These are phyloP conservation scores for Tolypeutes matacus DNA, from an alignment of 2,797 vertebrate species.

Conservation along the genomic window DNA sequence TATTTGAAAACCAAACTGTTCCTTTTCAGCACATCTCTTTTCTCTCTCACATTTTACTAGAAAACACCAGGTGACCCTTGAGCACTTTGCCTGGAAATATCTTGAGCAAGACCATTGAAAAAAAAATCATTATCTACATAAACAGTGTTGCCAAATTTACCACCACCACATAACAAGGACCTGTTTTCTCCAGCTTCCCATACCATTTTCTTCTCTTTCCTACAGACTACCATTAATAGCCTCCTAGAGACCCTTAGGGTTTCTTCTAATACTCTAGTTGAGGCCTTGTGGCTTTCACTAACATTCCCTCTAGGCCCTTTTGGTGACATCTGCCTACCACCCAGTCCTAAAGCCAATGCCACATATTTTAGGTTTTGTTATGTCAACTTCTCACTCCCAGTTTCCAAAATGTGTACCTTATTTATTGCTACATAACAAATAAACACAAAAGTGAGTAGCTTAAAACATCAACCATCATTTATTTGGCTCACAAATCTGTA, in stretches of 20 bases:
- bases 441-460: conserved; percentile 10
- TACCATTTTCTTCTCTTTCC: neutral
- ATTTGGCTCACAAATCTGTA: conserved; percentile 58
- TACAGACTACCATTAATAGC: neutral
- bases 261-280: neutral
- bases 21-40: neutral
- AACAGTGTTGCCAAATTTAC: neutral
- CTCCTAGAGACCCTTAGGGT: neutral
- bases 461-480: conserved; percentile 66
- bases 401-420: conserved; percentile 7
- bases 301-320: neutral
- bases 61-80: neutral
- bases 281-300: neutral
- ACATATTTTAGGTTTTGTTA: neutral
- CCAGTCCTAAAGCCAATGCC: neutral
- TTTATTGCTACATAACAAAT: neutral
- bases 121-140: neutral
- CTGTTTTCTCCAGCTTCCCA: neutral
- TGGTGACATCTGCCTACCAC: neutral
- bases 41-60: neutral
- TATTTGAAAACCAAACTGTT: conserved; percentile 11
- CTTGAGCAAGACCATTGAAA: neutral
- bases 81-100: neutral
- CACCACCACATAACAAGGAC: neutral
- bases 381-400: neutral